phyloP scores from a whole-genome alignment of 2,888 invertebrate species.

The Portevinia maculata region DNA sequence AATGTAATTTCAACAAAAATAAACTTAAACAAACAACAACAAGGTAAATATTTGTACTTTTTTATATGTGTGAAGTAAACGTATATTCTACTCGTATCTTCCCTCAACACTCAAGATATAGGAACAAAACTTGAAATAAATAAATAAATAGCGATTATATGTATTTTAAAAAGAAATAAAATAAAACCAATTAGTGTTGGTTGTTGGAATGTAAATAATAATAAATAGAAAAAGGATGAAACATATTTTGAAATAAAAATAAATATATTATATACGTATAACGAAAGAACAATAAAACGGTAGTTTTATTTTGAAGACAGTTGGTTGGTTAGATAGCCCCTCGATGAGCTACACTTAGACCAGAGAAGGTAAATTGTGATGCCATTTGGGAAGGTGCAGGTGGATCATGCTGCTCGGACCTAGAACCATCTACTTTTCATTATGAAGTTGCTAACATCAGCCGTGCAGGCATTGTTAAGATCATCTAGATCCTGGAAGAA shows the following conservation, averaged over 20 bases:
- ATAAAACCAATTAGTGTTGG: conserved; percentile 4
- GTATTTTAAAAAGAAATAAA: neutral
- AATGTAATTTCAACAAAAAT: conserved; percentile 33
- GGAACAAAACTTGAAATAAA: neutral
- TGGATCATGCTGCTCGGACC: too few relatives aligned
- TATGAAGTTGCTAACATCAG: too few relatives aligned
- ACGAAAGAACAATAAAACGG: neutral
- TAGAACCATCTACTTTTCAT: too few relatives aligned
- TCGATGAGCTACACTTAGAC: too few relatives aligned
- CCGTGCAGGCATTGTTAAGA: too few relatives aligned
- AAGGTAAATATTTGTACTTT: conserved; percentile 33
- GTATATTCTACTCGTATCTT: conserved; percentile 8
- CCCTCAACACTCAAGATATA: conserved; percentile 3
- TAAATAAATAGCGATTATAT: conserved; percentile 26
- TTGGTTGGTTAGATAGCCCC: too few relatives aligned
- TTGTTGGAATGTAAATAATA: conserved; percentile 31
- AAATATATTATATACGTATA: conserved; percentile 17
- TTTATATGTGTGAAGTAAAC: conserved; percentile 30
- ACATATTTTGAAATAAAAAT: conserved; percentile 52
- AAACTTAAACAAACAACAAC: neutral
- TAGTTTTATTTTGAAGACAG: neutral
- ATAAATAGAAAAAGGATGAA: conserved; percentile 15
- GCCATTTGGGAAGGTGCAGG: too few relatives aligned
- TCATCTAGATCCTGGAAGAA: too few relatives aligned
- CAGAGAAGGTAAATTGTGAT: too few relatives aligned